These are phyloP conservation scores for Scalopus aquaticus DNA, from an alignment of 2,113 vertebrate species.

Conservation along the genomic window DNA sequence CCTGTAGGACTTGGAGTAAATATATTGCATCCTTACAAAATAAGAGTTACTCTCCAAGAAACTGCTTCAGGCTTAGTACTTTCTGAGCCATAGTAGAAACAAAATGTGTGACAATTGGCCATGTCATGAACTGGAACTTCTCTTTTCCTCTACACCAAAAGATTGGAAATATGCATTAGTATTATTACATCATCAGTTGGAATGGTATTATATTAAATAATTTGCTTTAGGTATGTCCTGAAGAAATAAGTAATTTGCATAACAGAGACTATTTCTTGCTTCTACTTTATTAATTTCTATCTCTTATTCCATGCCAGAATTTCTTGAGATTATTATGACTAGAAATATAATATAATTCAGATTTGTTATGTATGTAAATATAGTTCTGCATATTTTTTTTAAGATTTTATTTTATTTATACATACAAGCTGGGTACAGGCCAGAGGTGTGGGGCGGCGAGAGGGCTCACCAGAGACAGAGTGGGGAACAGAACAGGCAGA, in stretches of 20 bases:
- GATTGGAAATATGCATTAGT: background rate
- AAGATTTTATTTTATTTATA: too few species aligned
- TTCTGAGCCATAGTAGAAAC: background rate
- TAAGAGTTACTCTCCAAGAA: background rate
- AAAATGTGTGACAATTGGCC: background rate
- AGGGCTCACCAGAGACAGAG: too few species aligned
- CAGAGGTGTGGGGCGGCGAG: too few species aligned
- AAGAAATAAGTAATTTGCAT: background rate
- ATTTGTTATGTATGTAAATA: background rate
- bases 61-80: background rate
- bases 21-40: background rate
- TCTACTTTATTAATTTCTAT: background rate
- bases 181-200: background rate
- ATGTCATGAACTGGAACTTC: background rate
- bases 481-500: too few species aligned
- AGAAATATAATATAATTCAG: background rate
- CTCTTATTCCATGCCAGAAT: background rate
- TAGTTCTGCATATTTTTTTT: background rate
- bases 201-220: background rate
- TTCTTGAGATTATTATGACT: background rate
- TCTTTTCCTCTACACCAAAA: background rate
- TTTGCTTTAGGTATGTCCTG: background rate
- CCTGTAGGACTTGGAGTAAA: background rate
- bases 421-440: too few species aligned
- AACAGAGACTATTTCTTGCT: background rate